Evolutionary conservation across 2,888 invertebrate genomes (phyloP).

Genomic region (Subacronicta megacephala): DNA sequence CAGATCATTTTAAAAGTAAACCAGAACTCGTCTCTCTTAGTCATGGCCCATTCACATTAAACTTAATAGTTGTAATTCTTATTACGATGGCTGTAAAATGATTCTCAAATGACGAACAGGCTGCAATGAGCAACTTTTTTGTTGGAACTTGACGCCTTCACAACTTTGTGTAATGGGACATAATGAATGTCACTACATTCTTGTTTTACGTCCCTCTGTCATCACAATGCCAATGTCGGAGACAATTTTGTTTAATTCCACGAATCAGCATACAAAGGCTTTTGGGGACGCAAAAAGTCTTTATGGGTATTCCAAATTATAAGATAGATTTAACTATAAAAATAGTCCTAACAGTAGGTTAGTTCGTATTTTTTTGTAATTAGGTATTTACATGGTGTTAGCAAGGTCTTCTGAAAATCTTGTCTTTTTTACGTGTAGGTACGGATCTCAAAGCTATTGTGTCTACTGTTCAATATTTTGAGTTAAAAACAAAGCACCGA

Average conservation of each 20-base stretch:
- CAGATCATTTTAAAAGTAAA: slow-evolving; percentile 14
- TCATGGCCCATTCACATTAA: slow-evolving; percentile 47
- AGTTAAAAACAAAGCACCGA: background rate
- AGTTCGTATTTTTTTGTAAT: too few relatives aligned
- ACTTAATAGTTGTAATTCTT: slow-evolving; percentile 62
- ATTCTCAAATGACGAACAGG: slow-evolving; percentile 55
- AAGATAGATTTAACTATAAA: too few relatives aligned
- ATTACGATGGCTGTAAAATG: slow-evolving; percentile 62
- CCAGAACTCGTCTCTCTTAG: slow-evolving; percentile 25
- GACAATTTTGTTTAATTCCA: slow-evolving; percentile 54
- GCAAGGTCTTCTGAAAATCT: too few relatives aligned
- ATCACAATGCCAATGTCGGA: slow-evolving; percentile 21
- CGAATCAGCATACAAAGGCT: slow-evolving; percentile 60
- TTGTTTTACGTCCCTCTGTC: slow-evolving; percentile 40
- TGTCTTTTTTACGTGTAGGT: too few relatives aligned
- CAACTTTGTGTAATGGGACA: slow-evolving; percentile 59
- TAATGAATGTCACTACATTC: slow-evolving; percentile 62
- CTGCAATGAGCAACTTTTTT: slow-evolving; percentile 49
- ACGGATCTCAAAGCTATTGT: background rate
- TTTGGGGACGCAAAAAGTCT: slow-evolving; percentile 51
- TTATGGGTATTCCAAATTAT: slow-evolving; percentile 28
- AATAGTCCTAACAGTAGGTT: too few relatives aligned
- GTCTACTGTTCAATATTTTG: background rate
- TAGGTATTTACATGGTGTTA: too few relatives aligned
- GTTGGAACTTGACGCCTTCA: slow-evolving; percentile 61